A percentile compares a stretch with the other conserved stretches of the same genome.
These are phyloP conservation scores for Nematolebias whitei DNA, from an alignment of 2,113 vertebrate genomes.

Conservation along the genomic window DNA sequence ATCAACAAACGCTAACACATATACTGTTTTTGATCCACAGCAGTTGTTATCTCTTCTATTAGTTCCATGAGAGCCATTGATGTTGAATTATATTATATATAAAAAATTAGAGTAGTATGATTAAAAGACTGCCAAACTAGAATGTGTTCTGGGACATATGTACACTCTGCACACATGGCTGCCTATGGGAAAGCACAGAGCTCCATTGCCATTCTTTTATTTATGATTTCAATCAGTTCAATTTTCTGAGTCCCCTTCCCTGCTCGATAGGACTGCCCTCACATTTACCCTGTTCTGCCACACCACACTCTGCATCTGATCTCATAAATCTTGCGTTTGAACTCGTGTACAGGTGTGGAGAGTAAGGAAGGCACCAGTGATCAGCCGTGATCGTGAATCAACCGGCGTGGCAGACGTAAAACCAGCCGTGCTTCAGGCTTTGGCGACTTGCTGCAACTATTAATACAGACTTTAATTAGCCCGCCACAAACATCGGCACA, in stretches of 20 bases:
- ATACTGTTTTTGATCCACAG: no score
- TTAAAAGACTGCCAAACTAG: slow-evolving; percentile 23
- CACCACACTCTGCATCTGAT: slow-evolving; percentile 33
- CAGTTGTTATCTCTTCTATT: no score
- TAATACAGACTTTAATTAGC: slow-evolving; percentile 81
- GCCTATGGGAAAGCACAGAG: slow-evolving; percentile 26
- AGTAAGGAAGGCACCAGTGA: slow-evolving; percentile 45
- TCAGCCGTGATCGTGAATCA: slow-evolving; percentile 59
- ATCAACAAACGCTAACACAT: no score
- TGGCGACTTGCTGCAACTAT: slow-evolving; percentile 72
- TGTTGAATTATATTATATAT: no score
- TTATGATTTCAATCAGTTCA: slow-evolving; percentile 57
- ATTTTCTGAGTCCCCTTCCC: slow-evolving; percentile 34
- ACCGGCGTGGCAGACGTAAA: slow-evolving; percentile 40
- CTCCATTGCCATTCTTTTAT: slow-evolving; percentile 54
- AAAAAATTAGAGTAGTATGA: no score
- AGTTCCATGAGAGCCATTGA: no score
- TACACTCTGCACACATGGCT: slow-evolving; percentile 6
- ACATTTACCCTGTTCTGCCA: slow-evolving; percentile 37
- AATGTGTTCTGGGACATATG: slow-evolving; percentile 7
- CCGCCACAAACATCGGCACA: slow-evolving; percentile 70
- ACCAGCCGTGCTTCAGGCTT: slow-evolving; percentile 51
- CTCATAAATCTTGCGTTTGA: slow-evolving; percentile 53
- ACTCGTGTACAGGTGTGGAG: slow-evolving; percentile 22
- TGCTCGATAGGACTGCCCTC: slow-evolving; percentile 35